A percentile compares a stretch with the other conserved stretches of the same genome.
Conservation (phyloP, 2,797 vertebrate genomes). For the Enteromius mattozi region DNA sequence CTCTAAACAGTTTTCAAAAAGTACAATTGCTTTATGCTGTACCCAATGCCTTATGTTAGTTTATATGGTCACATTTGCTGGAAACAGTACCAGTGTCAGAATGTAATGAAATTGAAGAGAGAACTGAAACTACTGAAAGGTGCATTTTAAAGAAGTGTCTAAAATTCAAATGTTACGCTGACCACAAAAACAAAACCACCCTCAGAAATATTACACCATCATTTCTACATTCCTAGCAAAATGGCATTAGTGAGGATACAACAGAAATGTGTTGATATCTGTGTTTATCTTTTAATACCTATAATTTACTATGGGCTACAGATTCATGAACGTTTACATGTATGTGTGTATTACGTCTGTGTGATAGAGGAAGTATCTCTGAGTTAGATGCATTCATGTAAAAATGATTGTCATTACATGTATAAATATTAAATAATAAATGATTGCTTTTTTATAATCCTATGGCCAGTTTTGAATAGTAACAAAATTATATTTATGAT, state of each 20-base stretch:
- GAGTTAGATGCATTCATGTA: not conserved
- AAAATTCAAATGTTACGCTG: not conserved
- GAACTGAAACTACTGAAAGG: constrained; percentile 33
- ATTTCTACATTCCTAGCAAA: not conserved
- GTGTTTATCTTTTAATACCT: not conserved
- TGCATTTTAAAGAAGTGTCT: constrained; percentile 8
- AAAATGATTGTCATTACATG: not conserved
- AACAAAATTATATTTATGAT: not conserved
- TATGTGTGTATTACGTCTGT: not conserved
- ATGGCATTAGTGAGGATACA: not conserved
- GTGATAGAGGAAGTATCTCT: not conserved
- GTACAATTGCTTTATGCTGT: not conserved
- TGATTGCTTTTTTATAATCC: not conserved
- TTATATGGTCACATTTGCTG: not conserved
- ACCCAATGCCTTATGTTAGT: constrained; percentile 35
- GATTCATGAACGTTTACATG: constrained; percentile 6
- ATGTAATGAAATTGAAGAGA: not conserved
- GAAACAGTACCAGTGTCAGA: not conserved
- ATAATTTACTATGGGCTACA: not conserved
- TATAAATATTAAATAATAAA: constrained; percentile 15
- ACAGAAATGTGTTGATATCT: not conserved
- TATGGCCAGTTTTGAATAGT: not conserved
- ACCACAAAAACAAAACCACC: constrained; percentile 10
- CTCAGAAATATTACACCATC: not conserved
- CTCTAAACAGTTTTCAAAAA: not conserved